phyloP scores from a whole-genome alignment of 2,113 vertebrate species.

The Pterophyllum scalare region DNA sequence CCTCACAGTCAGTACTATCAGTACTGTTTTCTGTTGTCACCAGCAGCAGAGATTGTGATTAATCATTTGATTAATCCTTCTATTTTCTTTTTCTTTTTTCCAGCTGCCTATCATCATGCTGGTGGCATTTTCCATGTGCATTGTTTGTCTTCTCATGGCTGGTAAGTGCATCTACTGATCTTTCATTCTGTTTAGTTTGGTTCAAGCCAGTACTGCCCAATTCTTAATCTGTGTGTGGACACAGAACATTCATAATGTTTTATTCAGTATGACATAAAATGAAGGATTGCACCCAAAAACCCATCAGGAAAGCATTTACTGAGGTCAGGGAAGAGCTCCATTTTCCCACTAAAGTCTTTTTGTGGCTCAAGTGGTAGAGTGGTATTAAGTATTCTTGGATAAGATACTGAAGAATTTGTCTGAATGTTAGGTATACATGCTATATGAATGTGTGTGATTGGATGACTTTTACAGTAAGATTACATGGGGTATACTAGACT shows the following conservation, averaged over 20 bases:
- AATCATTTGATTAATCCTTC: background rate
- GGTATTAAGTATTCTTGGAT: too few species aligned
- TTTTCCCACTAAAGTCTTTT: too few species aligned
- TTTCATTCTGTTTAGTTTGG: background rate
- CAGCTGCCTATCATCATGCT: conserved; percentile 97
- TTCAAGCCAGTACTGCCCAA: background rate
- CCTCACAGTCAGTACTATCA: conserved; percentile 83
- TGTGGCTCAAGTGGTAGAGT: too few species aligned
- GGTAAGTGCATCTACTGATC: conserved; percentile 81
- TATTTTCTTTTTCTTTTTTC: conserved; percentile 27
- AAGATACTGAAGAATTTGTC: too few species aligned
- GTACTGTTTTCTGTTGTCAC: background rate
- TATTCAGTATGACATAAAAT: background rate
- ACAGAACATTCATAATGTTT: too few species aligned
- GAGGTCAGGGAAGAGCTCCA: too few species aligned
- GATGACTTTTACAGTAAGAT: too few species aligned
- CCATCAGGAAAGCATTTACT: too few species aligned
- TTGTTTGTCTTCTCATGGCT: conserved; percentile 95
- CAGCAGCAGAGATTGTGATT: background rate
- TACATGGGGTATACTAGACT: too few species aligned
- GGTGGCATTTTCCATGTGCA: conserved; percentile 98
- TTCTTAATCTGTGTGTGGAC: background rate
- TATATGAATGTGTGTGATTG: too few species aligned
- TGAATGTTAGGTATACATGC: too few species aligned
- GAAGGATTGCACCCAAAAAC: background rate